Evolutionary conservation across 2,113 vertebrate species (phyloP), one percentile per base, ranked within the genome.

Genomic region (Sturnus vulgaris): DNA sequence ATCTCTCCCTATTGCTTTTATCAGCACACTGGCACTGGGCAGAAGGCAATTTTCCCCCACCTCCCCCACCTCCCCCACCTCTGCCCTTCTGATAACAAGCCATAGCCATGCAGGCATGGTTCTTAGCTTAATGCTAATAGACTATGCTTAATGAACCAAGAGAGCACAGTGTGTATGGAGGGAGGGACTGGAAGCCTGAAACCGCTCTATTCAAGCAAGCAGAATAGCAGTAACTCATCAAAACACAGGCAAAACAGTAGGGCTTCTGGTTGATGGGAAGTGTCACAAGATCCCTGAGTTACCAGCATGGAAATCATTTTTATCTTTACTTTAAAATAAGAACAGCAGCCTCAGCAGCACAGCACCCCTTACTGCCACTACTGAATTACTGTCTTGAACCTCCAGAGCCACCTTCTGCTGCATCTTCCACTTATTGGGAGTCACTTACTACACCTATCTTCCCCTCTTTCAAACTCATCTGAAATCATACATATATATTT

Each of bases 401-500:
- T 90, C 71, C 88, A 82, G 73, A 55, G 72, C 69, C 91, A 78
- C 30, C 87, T 85, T 85, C 76, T 77, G 47, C 71, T 55, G 33
- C 75, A 63, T 59, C 82, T 82, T 39, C 68, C 63, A 57, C 60
- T 81, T 75, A 86, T 0, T 39, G 16, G 47, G n/a, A 92, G 50
- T 20, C 42, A 68, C 86, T 83, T 61, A 30, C 27, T 56, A 5
- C 7, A 71, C 19, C 53, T 63, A 57, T 16, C 72, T 85, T 37
- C 53, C 70, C 19, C 55, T 44, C 37, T 59, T 90, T 70, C 85
- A 86, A 91, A 82, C 31, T 77, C 50, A 61, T 91, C 88, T 91
- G 79, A 94, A 96, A 94, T 88, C n/a, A 77, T 73, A 93, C 70
- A 86, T 24, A 85, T 85, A 83, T 91, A 85, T 88, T 82, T 84